phyloP scores from a whole-genome alignment of 2,888 invertebrate species.

The Spialia ferax region DNA sequence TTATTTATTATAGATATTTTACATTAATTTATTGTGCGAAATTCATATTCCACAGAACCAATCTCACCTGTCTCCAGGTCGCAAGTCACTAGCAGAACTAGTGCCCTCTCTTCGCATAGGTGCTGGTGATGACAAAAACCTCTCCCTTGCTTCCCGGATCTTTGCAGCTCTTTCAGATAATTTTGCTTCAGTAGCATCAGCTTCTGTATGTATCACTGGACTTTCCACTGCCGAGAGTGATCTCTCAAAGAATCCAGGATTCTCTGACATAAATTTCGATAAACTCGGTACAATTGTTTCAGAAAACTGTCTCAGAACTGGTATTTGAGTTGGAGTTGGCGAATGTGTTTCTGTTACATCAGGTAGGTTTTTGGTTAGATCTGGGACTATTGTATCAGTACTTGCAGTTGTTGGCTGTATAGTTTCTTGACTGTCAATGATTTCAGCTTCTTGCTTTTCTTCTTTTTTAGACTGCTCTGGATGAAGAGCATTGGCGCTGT shows the following conservation, averaged over 20 bases:
- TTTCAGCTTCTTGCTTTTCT: slow-evolving; percentile 49
- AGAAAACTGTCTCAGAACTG: slow-evolving; percentile 65
- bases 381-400: slow-evolving; percentile 73
- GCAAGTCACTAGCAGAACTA: slow-evolving; percentile 76
- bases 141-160: slow-evolving; percentile 90
- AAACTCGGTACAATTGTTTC: slow-evolving; percentile 67
- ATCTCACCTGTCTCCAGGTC: slow-evolving; percentile 74
- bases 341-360: slow-evolving; percentile 52
- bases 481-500: slow-evolving; percentile 77
- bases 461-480: slow-evolving; percentile 59
- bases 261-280: slow-evolving; percentile 63
- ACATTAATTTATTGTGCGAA: too few species aligned
- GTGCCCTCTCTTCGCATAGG: slow-evolving; percentile 78
- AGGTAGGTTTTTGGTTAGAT: slow-evolving; percentile 39
- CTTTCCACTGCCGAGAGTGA: slow-evolving; percentile 68
- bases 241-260: slow-evolving; percentile 63
- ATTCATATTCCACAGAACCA: background rate
- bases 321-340: slow-evolving; percentile 52
- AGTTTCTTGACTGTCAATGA: slow-evolving; percentile 69
- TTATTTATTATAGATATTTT: too few species aligned
- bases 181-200: slow-evolving; percentile 61
- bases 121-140: slow-evolving; percentile 87
- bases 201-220: slow-evolving; percentile 53
- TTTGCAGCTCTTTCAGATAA: slow-evolving; percentile 85
- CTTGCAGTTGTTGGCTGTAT: slow-evolving; percentile 60